Evolutionary conservation across 2,888 invertebrate genomes (phyloP), one percentile per base, ranked within the genome.

Genomic region (Nebria salina): DNA sequence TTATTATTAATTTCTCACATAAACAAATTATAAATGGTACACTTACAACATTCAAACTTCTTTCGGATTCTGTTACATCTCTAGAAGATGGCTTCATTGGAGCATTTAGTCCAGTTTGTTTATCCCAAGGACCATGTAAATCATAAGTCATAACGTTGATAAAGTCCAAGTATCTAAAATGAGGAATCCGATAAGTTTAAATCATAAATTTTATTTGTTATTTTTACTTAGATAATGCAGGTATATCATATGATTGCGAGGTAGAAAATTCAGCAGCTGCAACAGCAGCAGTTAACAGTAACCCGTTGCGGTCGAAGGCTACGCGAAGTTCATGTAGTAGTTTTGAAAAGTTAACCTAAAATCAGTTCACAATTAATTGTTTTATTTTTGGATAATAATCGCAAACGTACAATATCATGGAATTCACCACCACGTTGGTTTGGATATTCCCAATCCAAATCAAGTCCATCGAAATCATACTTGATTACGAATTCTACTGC

Each of bases 81-180:
- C 72, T 25, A 1, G 72, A 42, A 3, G 81, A 81, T 11, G 81
- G 25, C 42, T 81, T 65, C 7, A 81, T 25, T 8, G 72, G 72
- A 8, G 81, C 41, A 81, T 81, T 72, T 4, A 42, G 91, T 0
- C 93, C 94, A 0, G 93, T 92, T 0, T 88, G 87, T 0, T 86
- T 65, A 70, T 94, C 93, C 92, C 93, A 94, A 0, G 92, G 87
- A 0, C 94, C 94, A 84, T 94, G 92, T 84, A 94, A 89, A 85
- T 95, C 95, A 84, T 95, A 95, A 0, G 93, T 87, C 95, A 95
- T 95, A 0, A 95, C 84, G 84, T 93, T 92, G 66, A 95, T 91
- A 26, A 92, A 89, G 85, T 95, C 92, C 54, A 95, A 86, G 83
- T 92, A 89, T 77, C 91, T 92, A 83, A 15, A 85, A 85, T 20